A percentile compares a stretch with the other conserved stretches of the same genome.
Evolutionary conservation across 1,140 invertebrate species (phyloP).

Genomic region (Oedothorax gibbosus): DNA sequence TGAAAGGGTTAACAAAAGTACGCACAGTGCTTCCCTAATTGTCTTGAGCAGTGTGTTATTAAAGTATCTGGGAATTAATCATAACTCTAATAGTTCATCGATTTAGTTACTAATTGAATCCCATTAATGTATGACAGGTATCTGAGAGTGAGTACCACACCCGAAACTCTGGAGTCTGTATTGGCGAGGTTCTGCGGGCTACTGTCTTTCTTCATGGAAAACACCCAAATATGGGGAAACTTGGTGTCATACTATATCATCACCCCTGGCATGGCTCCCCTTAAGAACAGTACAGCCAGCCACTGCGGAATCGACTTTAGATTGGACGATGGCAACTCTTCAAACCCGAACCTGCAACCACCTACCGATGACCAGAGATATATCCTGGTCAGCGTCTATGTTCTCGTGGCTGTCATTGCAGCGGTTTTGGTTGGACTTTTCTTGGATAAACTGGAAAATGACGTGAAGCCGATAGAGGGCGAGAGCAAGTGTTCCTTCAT

Average conservation of each 20-base stretch:
- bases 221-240: conserved; percentile 95
- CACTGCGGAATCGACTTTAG: conserved; percentile 31
- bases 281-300: conserved; percentile 9
- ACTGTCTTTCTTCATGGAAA: conserved; percentile 97
- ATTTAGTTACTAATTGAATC: too few species aligned
- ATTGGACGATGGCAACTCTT: neutral
- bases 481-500: conserved; percentile 77
- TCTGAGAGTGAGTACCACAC: too few species aligned
- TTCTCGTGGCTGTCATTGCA: conserved; percentile 85
- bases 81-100: too few species aligned
- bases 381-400: conserved; percentile 88
- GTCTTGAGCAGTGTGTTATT: too few species aligned
- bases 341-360: conserved; percentile 65
- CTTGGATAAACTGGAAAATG: conserved; percentile 81
- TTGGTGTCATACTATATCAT: conserved; percentile 80
- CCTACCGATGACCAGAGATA: conserved; percentile 87
- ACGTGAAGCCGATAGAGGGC: conserved; percentile 72
- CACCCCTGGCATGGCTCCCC: conserved; percentile 13
- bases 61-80: neutral
- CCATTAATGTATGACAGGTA: too few species aligned
- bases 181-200: conserved; percentile 96
- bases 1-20: too few species aligned
- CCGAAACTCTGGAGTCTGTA: conserved; percentile 77
- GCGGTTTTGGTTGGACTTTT: conserved; percentile 86
- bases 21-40: too few species aligned